Evolutionary conservation across 2,113 vertebrate species (phyloP).

Genomic region (Corynorhinus townsendii): DNA sequence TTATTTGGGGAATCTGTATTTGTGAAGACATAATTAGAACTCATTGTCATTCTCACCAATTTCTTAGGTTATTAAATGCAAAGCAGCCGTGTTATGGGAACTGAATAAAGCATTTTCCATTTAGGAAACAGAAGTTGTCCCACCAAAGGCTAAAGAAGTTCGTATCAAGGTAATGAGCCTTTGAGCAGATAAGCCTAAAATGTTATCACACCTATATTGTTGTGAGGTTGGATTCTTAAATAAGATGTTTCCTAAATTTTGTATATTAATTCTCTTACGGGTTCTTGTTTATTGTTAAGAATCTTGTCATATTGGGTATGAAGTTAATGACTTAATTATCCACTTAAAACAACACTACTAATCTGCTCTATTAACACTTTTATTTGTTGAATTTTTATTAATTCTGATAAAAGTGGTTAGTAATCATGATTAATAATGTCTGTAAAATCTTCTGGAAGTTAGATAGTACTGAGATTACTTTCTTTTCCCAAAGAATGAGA

Average conservation of each 20-base stretch:
- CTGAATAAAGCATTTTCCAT: constrained; percentile 85
- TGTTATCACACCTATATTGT: not conserved
- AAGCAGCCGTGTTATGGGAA: constrained; percentile 89
- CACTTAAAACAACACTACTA: not conserved
- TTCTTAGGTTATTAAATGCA: constrained; percentile 89
- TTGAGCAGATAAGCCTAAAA: not conserved
- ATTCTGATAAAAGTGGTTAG: not conserved
- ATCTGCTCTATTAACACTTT: not conserved
- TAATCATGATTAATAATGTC: not conserved
- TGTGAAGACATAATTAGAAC: not conserved
- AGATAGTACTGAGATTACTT: not conserved
- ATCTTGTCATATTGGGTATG: not conserved
- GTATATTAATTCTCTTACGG: not conserved
- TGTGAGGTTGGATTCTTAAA: not conserved
- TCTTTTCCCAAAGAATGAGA: not conserved
- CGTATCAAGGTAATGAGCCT: constrained; percentile 84
- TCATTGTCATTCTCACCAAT: not conserved
- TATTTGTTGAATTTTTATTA: not conserved
- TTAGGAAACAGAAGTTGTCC: constrained; percentile 89
- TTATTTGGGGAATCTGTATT: not conserved
- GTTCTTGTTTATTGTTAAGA: not conserved
- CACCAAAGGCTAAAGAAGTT: constrained; percentile 87
- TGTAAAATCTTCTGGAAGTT: not conserved
- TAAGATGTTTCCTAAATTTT: not conserved
- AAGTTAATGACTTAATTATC: not conserved